These are phyloP conservation scores for Capricornis sumatraensis DNA, from an alignment of 2,113 vertebrate genomes.

Conservation along the genomic window DNA sequence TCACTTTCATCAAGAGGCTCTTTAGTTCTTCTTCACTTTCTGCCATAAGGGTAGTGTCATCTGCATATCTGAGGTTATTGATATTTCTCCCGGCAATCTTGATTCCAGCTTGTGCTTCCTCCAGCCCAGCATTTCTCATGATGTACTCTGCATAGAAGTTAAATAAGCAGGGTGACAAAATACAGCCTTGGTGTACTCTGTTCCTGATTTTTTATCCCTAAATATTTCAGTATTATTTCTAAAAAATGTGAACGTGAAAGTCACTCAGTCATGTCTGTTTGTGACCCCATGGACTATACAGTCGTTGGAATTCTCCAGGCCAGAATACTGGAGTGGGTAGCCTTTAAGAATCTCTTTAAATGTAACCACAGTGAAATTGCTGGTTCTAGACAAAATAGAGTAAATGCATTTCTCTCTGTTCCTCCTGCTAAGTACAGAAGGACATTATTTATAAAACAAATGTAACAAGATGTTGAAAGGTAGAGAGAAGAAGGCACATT, in stretches of 20 bases:
- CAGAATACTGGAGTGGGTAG: not conserved
- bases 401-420: not conserved
- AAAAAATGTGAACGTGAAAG: not conserved
- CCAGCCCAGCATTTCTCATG: not conserved
- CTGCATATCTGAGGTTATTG: not conserved
- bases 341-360: not conserved
- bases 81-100: not conserved
- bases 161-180: not conserved
- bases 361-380: not conserved
- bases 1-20: not conserved
- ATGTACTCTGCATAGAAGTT: not conserved
- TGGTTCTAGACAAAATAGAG: not conserved
- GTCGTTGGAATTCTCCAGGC: not conserved
- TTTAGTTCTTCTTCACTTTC: not conserved
- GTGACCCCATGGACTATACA: not conserved
- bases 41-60: not conserved
- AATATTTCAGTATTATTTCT: not conserved
- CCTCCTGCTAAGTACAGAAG: not conserved
- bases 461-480: not conserved
- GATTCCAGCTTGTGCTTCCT: not conserved
- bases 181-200: not conserved
- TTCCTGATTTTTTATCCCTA: not conserved
- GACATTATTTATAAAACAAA: not conserved
- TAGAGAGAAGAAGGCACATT: not conserved
- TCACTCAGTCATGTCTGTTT: not conserved